Percentiles rank a stretch among this genome's conserved stretches.
These are phyloP conservation scores for Phthorimaea operculella DNA, from an alignment of 1,140 invertebrate genomes.

Conservation along the genomic window DNA sequence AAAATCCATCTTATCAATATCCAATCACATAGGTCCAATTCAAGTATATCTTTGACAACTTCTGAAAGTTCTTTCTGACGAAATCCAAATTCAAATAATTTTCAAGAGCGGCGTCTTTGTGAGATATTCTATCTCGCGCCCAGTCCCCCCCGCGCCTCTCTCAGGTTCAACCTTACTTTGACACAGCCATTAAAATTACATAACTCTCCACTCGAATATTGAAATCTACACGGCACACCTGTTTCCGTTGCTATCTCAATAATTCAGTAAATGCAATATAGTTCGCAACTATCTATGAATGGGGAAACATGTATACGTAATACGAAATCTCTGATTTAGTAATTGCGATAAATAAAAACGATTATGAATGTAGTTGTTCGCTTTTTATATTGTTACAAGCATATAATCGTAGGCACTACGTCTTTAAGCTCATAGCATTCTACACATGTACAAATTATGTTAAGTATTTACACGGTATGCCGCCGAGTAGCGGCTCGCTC, in stretches of 20 bases:
- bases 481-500: background rate
- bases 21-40: too few relatives aligned
- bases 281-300: too few relatives aligned
- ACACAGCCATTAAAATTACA: conserved; percentile 32
- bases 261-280: background rate
- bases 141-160: background rate
- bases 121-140: too few relatives aligned
- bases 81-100: too few relatives aligned
- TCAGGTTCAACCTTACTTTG: conserved; percentile 30
- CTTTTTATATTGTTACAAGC: conserved; percentile 54
- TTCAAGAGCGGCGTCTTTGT: too few relatives aligned
- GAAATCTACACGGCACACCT: background rate
- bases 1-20: too few relatives aligned
- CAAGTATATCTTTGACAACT: too few relatives aligned
- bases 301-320: background rate
- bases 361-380: conserved; percentile 22
- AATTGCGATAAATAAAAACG: conserved; percentile 33
- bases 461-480: conserved; percentile 31
- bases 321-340: conserved; percentile 31
- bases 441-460: conserved; percentile 43
- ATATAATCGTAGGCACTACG: conserved; percentile 66
- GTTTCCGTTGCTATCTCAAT: too few relatives aligned
- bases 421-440: conserved; percentile 64
- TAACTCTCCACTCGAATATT: conserved; percentile 2
- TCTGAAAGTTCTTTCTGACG: too few relatives aligned